phyloP scores from a whole-genome alignment of 2,113 vertebrate genomes.

The Gopherus evgoodei region DNA sequence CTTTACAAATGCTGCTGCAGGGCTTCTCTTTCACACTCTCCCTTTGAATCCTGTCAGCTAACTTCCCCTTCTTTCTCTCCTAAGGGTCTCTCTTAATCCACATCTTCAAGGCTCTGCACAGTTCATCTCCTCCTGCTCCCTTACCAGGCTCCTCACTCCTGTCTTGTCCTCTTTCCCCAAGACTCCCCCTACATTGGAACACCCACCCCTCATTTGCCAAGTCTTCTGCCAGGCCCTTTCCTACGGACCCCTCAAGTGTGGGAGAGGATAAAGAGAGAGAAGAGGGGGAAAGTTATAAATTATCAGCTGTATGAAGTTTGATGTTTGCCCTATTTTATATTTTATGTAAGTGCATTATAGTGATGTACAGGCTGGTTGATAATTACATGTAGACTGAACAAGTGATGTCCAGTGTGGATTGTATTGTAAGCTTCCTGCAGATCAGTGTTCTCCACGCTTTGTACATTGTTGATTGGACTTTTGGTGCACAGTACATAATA shows the following conservation, averaged over 20 bases:
- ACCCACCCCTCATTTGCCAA: background rate
- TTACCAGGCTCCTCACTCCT: background rate
- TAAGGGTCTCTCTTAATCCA: background rate
- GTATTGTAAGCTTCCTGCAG: background rate
- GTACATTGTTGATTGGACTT: background rate
- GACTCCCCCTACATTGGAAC: background rate
- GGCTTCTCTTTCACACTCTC: background rate
- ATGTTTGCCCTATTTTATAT: background rate
- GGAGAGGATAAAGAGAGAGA: background rate
- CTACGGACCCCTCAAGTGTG: background rate
- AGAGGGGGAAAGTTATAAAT: background rate
- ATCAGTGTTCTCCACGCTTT: background rate
- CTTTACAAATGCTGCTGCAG: background rate
- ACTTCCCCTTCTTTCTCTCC: background rate
- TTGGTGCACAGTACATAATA: background rate
- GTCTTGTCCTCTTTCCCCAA: background rate
- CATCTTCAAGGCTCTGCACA: background rate
- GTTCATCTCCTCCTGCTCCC: background rate
- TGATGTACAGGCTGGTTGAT: fast-evolving
- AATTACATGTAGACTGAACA: background rate
- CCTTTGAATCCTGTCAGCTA: background rate
- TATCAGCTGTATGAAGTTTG: background rate
- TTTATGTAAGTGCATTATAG: background rate
- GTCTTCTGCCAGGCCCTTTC: background rate
- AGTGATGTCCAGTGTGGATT: background rate